phyloP scores from a whole-genome alignment of 2,113 vertebrate species.

The Syngnathus typhle region DNA sequence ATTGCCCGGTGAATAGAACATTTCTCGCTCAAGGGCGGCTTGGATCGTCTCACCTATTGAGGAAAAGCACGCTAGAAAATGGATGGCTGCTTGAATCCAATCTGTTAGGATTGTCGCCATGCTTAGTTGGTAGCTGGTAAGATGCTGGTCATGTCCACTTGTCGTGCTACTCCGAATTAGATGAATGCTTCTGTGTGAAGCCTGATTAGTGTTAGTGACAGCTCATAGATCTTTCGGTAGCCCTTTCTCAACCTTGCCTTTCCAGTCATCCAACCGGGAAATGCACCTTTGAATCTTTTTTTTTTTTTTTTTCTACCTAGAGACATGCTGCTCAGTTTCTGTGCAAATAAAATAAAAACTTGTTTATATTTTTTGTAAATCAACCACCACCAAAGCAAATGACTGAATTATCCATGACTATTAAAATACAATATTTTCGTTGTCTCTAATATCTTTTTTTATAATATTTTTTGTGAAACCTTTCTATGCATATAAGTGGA shows the following conservation, averaged over 20 bases:
- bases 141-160: conserved; percentile 41
- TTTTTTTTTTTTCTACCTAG: background rate
- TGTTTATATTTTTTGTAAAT: background rate
- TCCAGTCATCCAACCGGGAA: background rate
- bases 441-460: too few relatives aligned
- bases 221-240: conserved; percentile 58
- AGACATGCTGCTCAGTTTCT: background rate
- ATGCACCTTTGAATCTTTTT: background rate
- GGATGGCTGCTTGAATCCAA: background rate
- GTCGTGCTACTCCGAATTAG: conserved; percentile 44
- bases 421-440: too few relatives aligned
- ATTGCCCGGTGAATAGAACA: too few relatives aligned
- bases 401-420: too few relatives aligned
- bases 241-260: conserved; percentile 15
- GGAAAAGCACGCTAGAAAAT: background rate
- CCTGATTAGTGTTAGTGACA: conserved; percentile 64
- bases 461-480: too few relatives aligned
- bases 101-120: background rate
- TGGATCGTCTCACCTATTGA: background rate
- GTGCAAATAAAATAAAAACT: background rate
- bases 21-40: too few relatives aligned
- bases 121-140: conserved; percentile 25
- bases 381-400: too few relatives aligned
- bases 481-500: background rate
- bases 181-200: conserved; percentile 52